A percentile compares a stretch with the other conserved stretches of the same genome.
These are phyloP conservation scores for Potamarius usumacintae DNA, from an alignment of 2,113 vertebrate species.

Conservation along the genomic window DNA sequence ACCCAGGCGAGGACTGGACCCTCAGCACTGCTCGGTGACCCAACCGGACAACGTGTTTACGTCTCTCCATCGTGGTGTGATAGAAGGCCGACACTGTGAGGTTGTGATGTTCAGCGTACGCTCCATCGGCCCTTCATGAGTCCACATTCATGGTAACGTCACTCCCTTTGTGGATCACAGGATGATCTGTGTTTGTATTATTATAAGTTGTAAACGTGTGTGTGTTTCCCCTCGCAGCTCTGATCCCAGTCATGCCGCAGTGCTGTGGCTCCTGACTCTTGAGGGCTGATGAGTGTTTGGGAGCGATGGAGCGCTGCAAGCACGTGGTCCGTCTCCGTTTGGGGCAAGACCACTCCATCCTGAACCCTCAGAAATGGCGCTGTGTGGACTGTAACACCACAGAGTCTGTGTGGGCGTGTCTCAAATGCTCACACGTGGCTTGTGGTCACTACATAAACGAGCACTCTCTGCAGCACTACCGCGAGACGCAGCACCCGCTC, in stretches of 20 bases:
- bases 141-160: conserved; percentile 33
- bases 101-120: conserved; percentile 18
- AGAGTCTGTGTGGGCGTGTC: conserved; percentile 95
- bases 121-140: conserved; percentile 3
- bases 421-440: conserved; percentile 96
- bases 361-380: conserved; percentile 97
- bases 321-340: conserved; percentile 94
- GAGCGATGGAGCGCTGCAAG: conserved; percentile 96
- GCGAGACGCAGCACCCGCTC: conserved; percentile 85
- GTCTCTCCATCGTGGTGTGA: background rate
- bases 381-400: conserved; percentile 90
- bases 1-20: background rate
- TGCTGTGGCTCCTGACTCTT: conserved; percentile 70
- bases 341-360: conserved; percentile 95
- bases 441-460: conserved; percentile 94
- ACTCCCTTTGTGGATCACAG: background rate
- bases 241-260: conserved; percentile 58
- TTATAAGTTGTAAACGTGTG: background rate
- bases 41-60: background rate
- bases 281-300: conserved; percentile 72
- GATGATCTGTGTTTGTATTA: background rate
- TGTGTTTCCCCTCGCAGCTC: conserved; percentile 57
- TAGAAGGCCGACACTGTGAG: background rate
- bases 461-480: conserved; percentile 90
- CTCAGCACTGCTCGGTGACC: background rate